Conservation (phyloP, 1,140 invertebrate genomes). For the Nixonia krombeini region DNA sequence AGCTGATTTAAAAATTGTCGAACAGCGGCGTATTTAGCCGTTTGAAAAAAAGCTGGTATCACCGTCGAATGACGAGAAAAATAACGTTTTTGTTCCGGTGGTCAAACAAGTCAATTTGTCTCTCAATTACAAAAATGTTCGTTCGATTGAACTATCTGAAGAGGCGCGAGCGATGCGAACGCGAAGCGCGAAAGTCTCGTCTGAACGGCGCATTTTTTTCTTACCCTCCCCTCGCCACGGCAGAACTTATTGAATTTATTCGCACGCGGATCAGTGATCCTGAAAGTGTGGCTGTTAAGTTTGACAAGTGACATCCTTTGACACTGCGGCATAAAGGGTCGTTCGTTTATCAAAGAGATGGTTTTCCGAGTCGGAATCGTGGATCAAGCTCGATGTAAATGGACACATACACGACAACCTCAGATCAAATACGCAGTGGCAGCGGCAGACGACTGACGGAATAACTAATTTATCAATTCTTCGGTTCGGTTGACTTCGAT, state of each 20-base stretch:
- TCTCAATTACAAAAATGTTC: no score
- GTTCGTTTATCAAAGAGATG: constrained; percentile 36
- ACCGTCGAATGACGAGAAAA: no score
- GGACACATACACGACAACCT: constrained; percentile 57
- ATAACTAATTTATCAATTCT: constrained; percentile 73
- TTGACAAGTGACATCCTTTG: constrained; percentile 28
- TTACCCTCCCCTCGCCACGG: no score
- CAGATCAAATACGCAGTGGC: constrained; percentile 62
- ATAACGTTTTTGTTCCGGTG: no score
- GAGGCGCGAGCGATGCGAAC: no score
- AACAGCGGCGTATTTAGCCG: no score
- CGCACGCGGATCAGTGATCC: not conserved
- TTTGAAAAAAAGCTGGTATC: no score
- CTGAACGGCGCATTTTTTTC: no score
- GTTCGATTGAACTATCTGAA: no score
- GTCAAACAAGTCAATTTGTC: no score
- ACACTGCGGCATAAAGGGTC: constrained; percentile 19
- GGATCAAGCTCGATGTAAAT: constrained; percentile 50
- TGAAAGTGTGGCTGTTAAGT: constrained; percentile 3
- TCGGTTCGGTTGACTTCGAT: constrained; percentile 69
- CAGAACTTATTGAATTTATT: not conserved
- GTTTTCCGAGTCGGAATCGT: constrained; percentile 36
- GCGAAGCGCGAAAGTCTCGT: no score
- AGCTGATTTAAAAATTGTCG: no score
- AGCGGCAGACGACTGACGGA: constrained; percentile 64